Conservation (phyloP, 2,113 vertebrate species). For the Cyrtonyx montezumae region DNA sequence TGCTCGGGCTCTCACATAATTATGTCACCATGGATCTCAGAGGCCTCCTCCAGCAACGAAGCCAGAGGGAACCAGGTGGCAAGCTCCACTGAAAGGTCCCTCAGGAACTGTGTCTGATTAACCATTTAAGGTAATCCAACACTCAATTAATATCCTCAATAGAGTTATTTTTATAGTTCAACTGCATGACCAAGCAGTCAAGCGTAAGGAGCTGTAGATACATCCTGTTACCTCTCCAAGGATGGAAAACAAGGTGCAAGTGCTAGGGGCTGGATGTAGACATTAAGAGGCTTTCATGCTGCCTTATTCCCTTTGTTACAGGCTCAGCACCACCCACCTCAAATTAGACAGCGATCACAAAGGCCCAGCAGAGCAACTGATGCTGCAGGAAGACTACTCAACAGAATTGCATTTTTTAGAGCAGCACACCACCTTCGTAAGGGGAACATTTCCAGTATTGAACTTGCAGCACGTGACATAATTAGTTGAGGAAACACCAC, state of each 20-base stretch:
- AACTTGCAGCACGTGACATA: background rate
- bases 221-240: background rate
- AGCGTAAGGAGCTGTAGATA: constrained; percentile 23
- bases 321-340: background rate
- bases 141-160: constrained; percentile 7
- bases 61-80: constrained; percentile 4
- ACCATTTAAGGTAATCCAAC: constrained; percentile 17
- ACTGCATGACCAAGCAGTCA: constrained; percentile 18
- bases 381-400: background rate
- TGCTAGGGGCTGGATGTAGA: constrained; percentile 8
- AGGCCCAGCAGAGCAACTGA: background rate
- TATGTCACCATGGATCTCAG: constrained; percentile 4
- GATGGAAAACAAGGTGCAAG: background rate
- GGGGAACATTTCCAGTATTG: rapidly evolving
- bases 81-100: constrained; percentile 46
- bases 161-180: constrained; percentile 34
- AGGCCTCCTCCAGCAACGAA: background rate
- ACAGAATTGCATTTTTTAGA: background rate
- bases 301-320: background rate
- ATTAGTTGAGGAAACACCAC: background rate
- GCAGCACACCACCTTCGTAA: background rate
- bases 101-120: background rate
- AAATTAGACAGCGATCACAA: background rate
- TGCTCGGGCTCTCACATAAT: background rate
- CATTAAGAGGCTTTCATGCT: constrained; percentile 1